Percentiles rank a stretch among this genome's conserved stretches.
These are phyloP conservation scores for Paraescarpia echinospica DNA, from an alignment of 1,140 invertebrate genomes.

Conservation along the genomic window DNA sequence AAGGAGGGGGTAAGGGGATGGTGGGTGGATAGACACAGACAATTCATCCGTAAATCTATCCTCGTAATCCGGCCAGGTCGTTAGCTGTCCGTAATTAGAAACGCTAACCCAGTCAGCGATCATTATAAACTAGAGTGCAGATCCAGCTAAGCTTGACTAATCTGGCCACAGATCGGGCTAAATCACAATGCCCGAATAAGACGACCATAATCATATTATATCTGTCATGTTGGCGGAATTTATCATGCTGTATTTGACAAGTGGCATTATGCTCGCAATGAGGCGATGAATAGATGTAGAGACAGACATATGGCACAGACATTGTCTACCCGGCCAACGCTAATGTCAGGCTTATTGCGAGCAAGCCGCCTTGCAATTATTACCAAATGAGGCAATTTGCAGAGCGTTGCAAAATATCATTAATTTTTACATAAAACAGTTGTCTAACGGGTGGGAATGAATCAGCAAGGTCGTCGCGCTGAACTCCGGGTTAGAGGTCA, in stretches of 20 bases:
- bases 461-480: background rate
- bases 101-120: background rate
- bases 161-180: background rate
- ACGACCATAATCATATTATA: constrained; percentile 6
- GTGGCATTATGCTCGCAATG: background rate
- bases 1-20: too few species aligned
- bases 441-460: background rate
- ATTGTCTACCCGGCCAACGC: background rate
- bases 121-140: background rate
- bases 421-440: background rate
- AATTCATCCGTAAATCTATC: background rate
- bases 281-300: background rate
- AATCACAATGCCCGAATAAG: constrained; percentile 1
- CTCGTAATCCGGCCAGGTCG: background rate
- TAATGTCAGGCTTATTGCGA: background rate
- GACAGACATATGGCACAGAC: background rate
- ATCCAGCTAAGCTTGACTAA: background rate
- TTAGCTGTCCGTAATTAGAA: background rate
- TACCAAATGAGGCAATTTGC: background rate
- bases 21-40: background rate
- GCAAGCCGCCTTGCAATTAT: background rate
- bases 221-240: background rate
- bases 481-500: background rate
- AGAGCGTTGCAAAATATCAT: background rate
- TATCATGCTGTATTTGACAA: constrained; percentile 6